Evolutionary conservation across 2,888 invertebrate species (phyloP).

Genomic region (Fragum fragum): DNA sequence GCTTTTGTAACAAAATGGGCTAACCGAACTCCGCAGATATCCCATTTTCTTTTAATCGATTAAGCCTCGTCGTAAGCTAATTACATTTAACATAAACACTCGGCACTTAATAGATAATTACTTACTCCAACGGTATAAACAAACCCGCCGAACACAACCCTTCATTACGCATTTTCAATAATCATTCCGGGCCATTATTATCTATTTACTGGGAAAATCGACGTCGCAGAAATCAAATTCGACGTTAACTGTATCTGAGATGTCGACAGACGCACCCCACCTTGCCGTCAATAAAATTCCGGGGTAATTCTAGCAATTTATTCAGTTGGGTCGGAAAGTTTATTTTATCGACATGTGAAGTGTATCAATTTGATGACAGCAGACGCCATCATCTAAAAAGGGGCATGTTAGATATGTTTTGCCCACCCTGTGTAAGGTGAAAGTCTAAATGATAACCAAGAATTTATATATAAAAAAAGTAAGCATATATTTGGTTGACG

Average conservation of each 20-base stretch:
- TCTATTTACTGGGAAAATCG: slow-evolving; percentile 60
- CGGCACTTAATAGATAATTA: slow-evolving; percentile 69
- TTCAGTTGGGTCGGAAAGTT: slow-evolving; percentile 50
- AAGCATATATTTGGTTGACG: no score
- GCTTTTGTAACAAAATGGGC: slow-evolving; percentile 9
- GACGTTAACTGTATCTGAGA: slow-evolving; percentile 46
- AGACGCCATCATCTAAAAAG: no score
- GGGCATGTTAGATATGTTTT: no score
- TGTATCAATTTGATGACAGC: slow-evolving; percentile 50
- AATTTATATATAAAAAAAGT: no score
- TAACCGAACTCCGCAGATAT: neutral
- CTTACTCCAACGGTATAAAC: slow-evolving; percentile 59
- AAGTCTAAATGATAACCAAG: no score
- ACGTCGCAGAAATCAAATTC: slow-evolving; percentile 61
- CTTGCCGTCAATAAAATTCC: slow-evolving; percentile 62
- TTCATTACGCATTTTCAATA: slow-evolving; percentile 66
- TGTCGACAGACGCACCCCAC: slow-evolving; percentile 56
- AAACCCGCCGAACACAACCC: slow-evolving; percentile 52
- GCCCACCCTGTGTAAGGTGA: no score
- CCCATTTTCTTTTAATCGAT: slow-evolving; percentile 51
- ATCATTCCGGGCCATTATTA: slow-evolving; percentile 55
- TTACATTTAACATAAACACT: slow-evolving; percentile 62
- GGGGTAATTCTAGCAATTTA: slow-evolving; percentile 61
- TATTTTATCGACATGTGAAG: slow-evolving; percentile 69
- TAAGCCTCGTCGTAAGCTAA: slow-evolving; percentile 61